Evolutionary conservation across 37 sponge, comb jelly and placozoan species (phyloP).

Genomic region (Amphimedon queenslandica): DNA sequence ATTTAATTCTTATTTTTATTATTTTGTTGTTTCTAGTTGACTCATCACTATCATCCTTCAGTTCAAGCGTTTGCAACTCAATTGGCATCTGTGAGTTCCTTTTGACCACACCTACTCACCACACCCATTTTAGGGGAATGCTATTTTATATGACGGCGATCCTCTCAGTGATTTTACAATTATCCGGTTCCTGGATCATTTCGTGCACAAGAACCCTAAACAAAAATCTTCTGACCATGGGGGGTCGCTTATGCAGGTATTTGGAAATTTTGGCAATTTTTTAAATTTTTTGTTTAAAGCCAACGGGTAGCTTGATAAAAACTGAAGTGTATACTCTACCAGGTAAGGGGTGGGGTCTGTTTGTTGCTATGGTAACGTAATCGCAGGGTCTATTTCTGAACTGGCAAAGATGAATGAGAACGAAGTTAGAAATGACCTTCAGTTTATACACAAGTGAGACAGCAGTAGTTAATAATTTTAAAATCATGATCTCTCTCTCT

Average conservation of each 20-base stretch:
- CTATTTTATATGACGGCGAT: slow-evolving; percentile 76
- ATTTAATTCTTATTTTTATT: slow-evolving; percentile 5
- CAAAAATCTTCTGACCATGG: slow-evolving; percentile 80
- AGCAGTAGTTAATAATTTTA: too few relatives aligned
- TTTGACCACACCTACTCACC: too few relatives aligned
- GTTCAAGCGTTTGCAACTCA: slow-evolving; percentile 70
- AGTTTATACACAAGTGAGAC: slow-evolving; percentile 80
- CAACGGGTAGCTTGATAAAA: background rate
- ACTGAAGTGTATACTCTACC: background rate
- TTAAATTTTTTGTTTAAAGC: background rate
- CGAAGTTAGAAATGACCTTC: slow-evolving; percentile 76
- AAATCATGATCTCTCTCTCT: background rate
- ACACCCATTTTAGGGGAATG: too few relatives aligned
- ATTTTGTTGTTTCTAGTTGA: too few relatives aligned
- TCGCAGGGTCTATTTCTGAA: slow-evolving; percentile 56
- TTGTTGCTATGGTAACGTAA: background rate
- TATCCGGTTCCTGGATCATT: slow-evolving; percentile 86
- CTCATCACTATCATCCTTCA: slow-evolving; percentile 83
- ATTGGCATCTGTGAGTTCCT: slow-evolving; percentile 42
- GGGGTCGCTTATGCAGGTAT: slow-evolving; percentile 91
- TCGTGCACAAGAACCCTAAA: slow-evolving; percentile 96
- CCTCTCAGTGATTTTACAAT: slow-evolving; percentile 93
- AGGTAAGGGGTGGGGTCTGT: background rate
- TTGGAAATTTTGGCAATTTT: background rate
- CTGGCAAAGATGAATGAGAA: slow-evolving; percentile 61